phyloP scores from a whole-genome alignment of 2,113 vertebrate species.

The Pelecanoides urinatrix region DNA sequence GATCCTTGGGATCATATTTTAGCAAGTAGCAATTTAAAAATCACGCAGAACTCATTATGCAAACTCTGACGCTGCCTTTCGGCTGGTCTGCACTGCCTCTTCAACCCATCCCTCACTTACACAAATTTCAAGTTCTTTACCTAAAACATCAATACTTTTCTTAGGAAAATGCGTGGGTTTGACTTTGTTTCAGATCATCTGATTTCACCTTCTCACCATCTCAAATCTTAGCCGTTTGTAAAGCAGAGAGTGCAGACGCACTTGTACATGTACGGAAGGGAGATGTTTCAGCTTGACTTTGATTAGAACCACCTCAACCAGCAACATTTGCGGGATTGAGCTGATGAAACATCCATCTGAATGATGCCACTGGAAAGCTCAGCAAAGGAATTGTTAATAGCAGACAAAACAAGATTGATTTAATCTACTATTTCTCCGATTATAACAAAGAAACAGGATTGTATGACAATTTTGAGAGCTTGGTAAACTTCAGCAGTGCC shows the following conservation, averaged over 20 bases:
- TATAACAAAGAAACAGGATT: slow-evolving; percentile 2
- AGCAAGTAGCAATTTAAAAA: background rate
- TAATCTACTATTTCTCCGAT: background rate
- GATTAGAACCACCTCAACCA: background rate
- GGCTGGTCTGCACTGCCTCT: background rate
- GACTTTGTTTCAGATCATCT: background rate
- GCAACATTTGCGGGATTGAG: background rate
- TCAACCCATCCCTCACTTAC: background rate
- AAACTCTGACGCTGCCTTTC: background rate
- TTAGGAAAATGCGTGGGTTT: background rate
- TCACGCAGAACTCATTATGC: background rate
- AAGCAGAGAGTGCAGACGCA: accelerated
- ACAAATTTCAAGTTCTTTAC: background rate
- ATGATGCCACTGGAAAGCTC: background rate
- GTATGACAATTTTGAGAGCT: background rate
- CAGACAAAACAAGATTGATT: background rate
- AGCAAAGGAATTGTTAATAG: background rate
- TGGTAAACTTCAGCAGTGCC: slow-evolving; percentile 20
- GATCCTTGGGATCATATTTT: background rate
- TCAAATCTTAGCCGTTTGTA: too few relatives aligned
- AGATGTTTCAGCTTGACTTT: background rate
- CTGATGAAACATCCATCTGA: background rate
- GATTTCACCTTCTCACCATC: background rate
- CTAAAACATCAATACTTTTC: background rate
- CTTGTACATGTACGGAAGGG: accelerated